These are phyloP conservation scores for Hydra vulgaris DNA, from an alignment of 30 jellyfish, hydroid and myxozoan genomes.

Conservation along the genomic window DNA sequence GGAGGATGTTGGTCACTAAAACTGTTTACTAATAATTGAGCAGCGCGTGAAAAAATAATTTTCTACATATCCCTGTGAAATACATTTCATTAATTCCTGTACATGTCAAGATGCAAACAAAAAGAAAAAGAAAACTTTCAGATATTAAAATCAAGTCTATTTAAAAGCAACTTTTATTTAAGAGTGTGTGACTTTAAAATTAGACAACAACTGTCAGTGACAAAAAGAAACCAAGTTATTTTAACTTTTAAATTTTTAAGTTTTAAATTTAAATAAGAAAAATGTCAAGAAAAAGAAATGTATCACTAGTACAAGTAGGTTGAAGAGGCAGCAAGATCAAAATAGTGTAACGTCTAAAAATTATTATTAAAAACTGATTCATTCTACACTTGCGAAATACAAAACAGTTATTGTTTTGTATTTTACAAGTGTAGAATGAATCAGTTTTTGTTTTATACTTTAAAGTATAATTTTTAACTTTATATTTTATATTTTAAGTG, in stretches of 20 bases:
- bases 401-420: neutral
- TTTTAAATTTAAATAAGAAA: neutral
- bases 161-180: neutral
- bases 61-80: neutral
- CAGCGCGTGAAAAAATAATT: neutral
- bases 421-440: neutral
- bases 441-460: neutral
- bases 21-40: neutral
- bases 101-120: neutral
- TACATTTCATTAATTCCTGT: neutral
- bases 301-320: neutral
- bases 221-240: neutral
- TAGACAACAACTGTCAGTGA: neutral
- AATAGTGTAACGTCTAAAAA: no score
- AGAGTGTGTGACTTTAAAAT: neutral
- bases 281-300: neutral
- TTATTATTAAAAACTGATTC: no score
- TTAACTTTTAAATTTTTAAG: no score
- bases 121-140: neutral
- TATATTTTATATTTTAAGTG: no score
- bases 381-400: neutral
- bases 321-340: neutral
- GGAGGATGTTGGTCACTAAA: neutral
- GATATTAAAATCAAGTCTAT: neutral
- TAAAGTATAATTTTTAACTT: no score